Percentiles rank a stretch among this genome's conserved stretches.
phyloP scores from a whole-genome alignment of 2,888 invertebrate genomes.

The Eupithecia centaureata region DNA sequence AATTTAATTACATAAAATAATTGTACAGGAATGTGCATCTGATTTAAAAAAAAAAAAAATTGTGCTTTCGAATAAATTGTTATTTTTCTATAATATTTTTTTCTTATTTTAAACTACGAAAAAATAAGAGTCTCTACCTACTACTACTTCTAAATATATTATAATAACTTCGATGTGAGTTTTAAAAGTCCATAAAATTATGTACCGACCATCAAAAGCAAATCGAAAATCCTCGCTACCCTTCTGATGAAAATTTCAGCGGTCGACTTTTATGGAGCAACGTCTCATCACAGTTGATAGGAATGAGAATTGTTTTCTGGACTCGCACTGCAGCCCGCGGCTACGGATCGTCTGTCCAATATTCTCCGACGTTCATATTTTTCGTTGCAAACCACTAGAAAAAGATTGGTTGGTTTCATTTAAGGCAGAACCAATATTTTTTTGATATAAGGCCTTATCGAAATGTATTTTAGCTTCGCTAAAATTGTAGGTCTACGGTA shows the following conservation, averaged over 20 bases:
- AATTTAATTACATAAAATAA: conserved; percentile 48
- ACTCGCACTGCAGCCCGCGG: conserved; percentile 36
- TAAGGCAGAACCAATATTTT: not conserved
- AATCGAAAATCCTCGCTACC: conserved; percentile 44
- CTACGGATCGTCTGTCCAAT: conserved; percentile 37
- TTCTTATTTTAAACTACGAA: not conserved
- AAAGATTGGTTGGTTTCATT: conserved; percentile 26
- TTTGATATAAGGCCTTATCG: not conserved
- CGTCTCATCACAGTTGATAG: conserved; percentile 43
- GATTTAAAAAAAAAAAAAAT: too few species aligned
- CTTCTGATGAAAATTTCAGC: conserved; percentile 45
- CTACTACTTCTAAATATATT: not conserved
- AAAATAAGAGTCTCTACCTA: not conserved
- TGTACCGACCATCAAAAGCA: conserved; percentile 29
- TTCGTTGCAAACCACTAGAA: conserved; percentile 31
- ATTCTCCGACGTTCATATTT: conserved; percentile 34
- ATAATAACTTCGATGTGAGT: conserved; percentile 8
- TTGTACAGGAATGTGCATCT: too few species aligned
- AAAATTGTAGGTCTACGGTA: not conserved
- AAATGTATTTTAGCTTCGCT: not conserved
- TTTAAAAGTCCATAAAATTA: conserved; percentile 19
- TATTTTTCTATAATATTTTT: not conserved
- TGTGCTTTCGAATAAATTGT: conserved; percentile 29
- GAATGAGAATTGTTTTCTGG: conserved; percentile 45
- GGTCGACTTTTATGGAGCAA: conserved; percentile 50